Percentiles rank a stretch among this genome's conserved stretches.
phyloP scores from a whole-genome alignment of 2,113 vertebrate species.

The Corvus hawaiiensis region DNA sequence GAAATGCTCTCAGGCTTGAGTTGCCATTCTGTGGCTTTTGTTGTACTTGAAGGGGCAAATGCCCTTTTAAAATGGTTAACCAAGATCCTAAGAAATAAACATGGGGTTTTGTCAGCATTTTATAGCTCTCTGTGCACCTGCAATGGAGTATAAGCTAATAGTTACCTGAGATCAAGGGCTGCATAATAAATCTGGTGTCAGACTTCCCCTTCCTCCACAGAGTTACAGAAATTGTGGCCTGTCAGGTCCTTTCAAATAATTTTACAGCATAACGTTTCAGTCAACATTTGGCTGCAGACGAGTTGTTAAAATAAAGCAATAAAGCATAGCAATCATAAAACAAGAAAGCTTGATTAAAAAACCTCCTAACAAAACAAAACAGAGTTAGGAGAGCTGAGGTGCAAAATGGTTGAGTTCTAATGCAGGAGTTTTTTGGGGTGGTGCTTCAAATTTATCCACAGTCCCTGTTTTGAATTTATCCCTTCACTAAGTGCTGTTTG shows the following conservation, averaged over 20 bases:
- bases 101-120: not conserved
- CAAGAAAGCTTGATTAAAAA: not conserved
- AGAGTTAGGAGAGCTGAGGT: not conserved
- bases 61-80: not conserved
- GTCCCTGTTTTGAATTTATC: not conserved
- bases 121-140: not conserved
- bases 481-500: not conserved
- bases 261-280: not conserved
- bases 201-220: not conserved
- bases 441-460: not conserved
- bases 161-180: not conserved
- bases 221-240: not conserved
- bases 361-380: not conserved
- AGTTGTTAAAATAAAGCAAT: conserved; percentile 34
- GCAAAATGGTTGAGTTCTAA: not conserved
- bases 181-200: not conserved
- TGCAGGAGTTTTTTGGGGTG: not conserved
- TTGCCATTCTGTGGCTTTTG: not conserved
- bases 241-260: not conserved
- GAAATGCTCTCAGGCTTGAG: not conserved
- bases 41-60: not conserved
- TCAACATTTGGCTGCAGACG: not conserved
- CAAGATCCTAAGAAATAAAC: not conserved
- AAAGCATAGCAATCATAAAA: conserved; percentile 35
- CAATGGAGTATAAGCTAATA: not conserved